Percentiles rank a stretch among this genome's conserved stretches.
Conservation (phyloP, 2,113 vertebrate genomes). For the Penelope pileata region DNA sequence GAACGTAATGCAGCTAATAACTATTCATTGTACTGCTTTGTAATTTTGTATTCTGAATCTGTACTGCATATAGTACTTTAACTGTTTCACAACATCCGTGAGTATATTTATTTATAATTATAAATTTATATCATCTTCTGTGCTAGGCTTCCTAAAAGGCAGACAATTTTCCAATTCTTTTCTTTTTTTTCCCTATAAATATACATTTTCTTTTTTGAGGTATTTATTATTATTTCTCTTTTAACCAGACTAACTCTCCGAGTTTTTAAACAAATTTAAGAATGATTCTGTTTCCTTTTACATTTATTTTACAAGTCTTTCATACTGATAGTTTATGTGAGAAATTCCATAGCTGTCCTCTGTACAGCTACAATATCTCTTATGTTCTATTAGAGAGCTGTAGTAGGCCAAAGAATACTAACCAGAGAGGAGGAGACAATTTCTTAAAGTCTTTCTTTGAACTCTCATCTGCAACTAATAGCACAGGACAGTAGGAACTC, state of each 20-base stretch:
- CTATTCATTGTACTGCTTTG: not conserved
- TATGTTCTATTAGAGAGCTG: not conserved
- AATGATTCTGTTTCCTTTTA: not conserved
- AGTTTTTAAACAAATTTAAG: not conserved
- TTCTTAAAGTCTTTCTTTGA: not conserved
- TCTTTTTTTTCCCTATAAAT: not conserved
- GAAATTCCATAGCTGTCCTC: not conserved
- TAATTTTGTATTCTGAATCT: not conserved
- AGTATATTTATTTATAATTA: not conserved
- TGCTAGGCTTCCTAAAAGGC: not conserved
- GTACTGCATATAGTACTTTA: not conserved
- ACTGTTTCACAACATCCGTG: not conserved
- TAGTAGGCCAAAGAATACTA: not conserved
- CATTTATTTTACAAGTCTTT: not conserved
- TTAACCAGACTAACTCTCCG: not conserved
- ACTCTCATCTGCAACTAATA: slow-evolving; percentile 9
- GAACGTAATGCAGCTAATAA: slow-evolving; percentile 42
- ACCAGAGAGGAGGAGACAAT: not conserved
- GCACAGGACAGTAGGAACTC: not conserved
- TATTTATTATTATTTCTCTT: not conserved
- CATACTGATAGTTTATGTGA: not conserved
- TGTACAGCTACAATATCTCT: not conserved
- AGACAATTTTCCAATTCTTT: not conserved
- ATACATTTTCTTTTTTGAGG: not conserved
- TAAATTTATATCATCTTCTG: not conserved